Evolutionary conservation across 1,140 invertebrate species (phyloP), one percentile per base, ranked within the genome.

Genomic region (Acromyrmex heyeri): DNA sequence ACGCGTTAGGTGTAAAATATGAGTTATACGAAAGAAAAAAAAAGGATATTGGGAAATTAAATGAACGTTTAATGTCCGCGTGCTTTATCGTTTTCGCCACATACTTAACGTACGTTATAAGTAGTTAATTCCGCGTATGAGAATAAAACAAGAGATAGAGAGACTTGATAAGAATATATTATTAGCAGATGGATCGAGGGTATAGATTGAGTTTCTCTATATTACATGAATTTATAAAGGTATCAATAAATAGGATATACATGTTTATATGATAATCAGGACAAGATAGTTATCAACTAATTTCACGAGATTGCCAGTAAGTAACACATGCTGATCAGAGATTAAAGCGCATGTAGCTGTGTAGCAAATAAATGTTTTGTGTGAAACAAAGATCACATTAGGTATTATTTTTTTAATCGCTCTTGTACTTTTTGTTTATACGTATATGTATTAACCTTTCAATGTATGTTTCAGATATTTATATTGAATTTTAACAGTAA

Each of bases 241-340:
- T n/a, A 27, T 57, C 4, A 6, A 57, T 75, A 73, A 57, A 48
- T 73, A 30, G 38, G n/a, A 61, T 83, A 61, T 50, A 34, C 14
- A 30, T 44, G 8, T 12, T 67, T 67, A 67, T 48, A 5, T 10
- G 53, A 18, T 30, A 83, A 75, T 73, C 57, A 8, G 44, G 55
- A 83, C 55, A 73, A 73, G 67, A 73, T 73, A 48, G 73, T 83
- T 73, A 48, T 16, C 38, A 75, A 83, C 75, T 75, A 75, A 83
- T 75, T 83, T 57, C 55, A 48, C 16, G 18, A 21, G 69, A 83
- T 83, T 62, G 79, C 69, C 55, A 48, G 44, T 61, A 48, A 70
- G 24, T 18, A 48, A 48, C 21, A 30, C n/a, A 48, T 27, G 65
- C 21, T 16, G 24, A 16, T 59, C 67, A 14, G 14, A 44, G 79